Evolutionary conservation across 2,888 invertebrate species (phyloP), one percentile per base, ranked within the genome.

Genomic region (Ectemnius continuus): DNA sequence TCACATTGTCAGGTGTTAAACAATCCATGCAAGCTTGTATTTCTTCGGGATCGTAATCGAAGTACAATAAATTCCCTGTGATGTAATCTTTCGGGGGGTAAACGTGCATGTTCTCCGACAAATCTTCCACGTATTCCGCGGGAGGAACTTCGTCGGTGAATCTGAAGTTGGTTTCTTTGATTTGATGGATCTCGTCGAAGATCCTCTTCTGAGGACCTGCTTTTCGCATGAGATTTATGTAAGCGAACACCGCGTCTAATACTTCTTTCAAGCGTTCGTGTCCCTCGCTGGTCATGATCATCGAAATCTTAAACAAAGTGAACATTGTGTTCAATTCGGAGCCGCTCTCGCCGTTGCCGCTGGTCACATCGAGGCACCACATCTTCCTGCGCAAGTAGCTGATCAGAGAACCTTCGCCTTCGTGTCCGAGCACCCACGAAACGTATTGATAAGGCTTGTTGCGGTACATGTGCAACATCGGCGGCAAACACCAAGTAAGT

Each of bases 401-500:
- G 2, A 96, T 93, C n/a, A 97, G 91, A 81, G 96, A 96, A 69
- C 96, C 97, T 85, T 94, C 94, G 0, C 97, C 97, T 90, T 98
- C 97, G 89, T 97, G 95, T 0, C 96, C 97, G 4, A 98, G 91
- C n/a, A 98, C 90, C 81, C 86, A 86, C 0, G 95, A 94, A 4
- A 98, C 91, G 86, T 96, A 96, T 80, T 95, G 93, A 75, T 95
- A 93, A 0, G 97, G 96, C 88, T 96, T 96, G 18, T 92, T 93
- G 89, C 94, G 94, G 88, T 97, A 97, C 74, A 95, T 91, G 73
- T 94, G 91, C 28, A 93, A 92, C 45, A 93, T 84, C 6, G 94
- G 91, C 6, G 94, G 95, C 83, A 95, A 90, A 2, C 92, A 91
- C 95, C 95, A 95, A 56, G 92, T 93, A n/a, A 95, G 85, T 77